Percentiles rank a stretch among this genome's conserved stretches.
Conservation (phyloP, 2,113 vertebrate genomes). For the Pseudorectes ferrugineus region DNA sequence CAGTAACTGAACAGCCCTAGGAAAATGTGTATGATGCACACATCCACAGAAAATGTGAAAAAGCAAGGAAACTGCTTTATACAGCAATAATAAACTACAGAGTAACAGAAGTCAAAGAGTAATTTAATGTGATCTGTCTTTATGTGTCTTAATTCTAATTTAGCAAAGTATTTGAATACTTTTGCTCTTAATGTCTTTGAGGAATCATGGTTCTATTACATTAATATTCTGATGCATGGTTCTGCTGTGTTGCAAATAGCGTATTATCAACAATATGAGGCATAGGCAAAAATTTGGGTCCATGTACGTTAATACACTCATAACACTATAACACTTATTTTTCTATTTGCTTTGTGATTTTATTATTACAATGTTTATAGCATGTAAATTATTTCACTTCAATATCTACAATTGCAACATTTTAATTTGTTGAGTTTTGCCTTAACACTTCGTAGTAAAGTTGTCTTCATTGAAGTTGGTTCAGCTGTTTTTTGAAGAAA, state of each 20-base stretch:
- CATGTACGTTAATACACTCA: background rate
- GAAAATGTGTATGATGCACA: background rate
- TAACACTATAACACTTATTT: rapidly evolving
- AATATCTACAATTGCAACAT: background rate
- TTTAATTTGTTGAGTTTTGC: background rate
- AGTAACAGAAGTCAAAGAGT: background rate
- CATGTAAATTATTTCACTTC: background rate
- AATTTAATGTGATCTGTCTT: background rate
- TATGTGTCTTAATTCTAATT: background rate
- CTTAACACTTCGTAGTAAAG: background rate
- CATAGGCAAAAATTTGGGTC: background rate
- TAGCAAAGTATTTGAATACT: background rate
- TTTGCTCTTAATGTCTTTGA: background rate
- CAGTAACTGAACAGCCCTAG: background rate
- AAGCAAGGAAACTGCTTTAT: background rate
- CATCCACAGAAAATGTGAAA: background rate
- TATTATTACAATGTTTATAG: background rate
- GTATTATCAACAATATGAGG: background rate
- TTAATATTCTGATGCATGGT: background rate
- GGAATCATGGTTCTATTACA: background rate
- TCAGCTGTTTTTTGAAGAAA: background rate
- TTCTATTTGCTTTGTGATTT: background rate
- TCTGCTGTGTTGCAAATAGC: background rate
- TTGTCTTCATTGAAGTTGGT: background rate
- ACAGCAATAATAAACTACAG: background rate